A percentile compares a stretch with the other conserved stretches of the same genome.
Conservation (phyloP, 2,888 invertebrate genomes). For the Metallyticus violacea region DNA sequence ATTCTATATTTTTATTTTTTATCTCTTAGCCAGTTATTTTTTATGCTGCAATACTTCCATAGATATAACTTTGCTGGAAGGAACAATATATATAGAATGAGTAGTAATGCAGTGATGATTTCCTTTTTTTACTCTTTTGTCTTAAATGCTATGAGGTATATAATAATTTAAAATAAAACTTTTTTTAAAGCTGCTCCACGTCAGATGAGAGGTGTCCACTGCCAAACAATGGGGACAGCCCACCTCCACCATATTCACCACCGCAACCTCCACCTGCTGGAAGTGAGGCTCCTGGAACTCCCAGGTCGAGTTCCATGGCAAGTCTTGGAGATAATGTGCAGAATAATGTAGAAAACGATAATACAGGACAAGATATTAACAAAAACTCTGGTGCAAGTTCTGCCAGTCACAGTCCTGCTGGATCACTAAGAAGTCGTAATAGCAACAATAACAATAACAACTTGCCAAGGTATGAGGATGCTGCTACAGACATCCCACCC, state of each 20-base stretch:
- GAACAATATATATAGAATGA: too few species aligned
- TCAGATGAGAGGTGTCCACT: constrained; percentile 36
- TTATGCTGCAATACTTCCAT: too few species aligned
- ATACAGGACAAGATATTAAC: constrained; percentile 23
- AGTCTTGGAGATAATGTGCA: constrained; percentile 23
- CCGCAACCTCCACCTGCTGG: constrained; percentile 28
- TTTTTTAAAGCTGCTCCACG: constrained; percentile 34
- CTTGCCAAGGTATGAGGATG: constrained; percentile 35
- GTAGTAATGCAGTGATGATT: too few species aligned
- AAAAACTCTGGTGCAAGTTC: constrained; percentile 30
- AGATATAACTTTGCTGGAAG: too few species aligned
- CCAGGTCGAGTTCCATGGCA: constrained; percentile 26
- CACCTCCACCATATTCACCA: constrained; percentile 50
- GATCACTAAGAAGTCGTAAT: constrained; percentile 26
- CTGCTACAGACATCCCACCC: constrained; percentile 10
- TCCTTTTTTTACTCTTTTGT: too few species aligned
- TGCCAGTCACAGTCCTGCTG: constrained; percentile 29
- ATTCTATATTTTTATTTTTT: too few species aligned
- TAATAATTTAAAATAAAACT: background rate
- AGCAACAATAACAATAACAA: constrained; percentile 36
- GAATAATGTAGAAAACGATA: constrained; percentile 20
- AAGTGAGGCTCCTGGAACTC: constrained; percentile 18
- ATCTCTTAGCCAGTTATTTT: too few species aligned
- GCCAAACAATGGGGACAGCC: constrained; percentile 42
- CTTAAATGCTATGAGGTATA: too few species aligned